Evolutionary conservation across 2,113 vertebrate genomes (phyloP), one percentile per base, ranked within the genome.

Genomic region (Gila orcuttii): DNA sequence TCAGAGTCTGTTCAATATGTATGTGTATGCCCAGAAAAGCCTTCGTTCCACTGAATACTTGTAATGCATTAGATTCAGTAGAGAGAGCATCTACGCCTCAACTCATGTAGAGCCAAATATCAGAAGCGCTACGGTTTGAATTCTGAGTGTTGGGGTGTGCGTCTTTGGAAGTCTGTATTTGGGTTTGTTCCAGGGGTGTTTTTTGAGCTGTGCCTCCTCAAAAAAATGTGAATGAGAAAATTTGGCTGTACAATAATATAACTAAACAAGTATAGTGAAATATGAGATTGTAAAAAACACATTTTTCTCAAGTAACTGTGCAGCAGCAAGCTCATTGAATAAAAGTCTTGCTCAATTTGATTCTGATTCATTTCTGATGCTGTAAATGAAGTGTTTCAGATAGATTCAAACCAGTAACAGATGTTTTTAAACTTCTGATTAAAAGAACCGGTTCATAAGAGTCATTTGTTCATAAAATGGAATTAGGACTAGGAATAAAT

Each of bases 1-100:
- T n/a, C 45, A 36, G 47, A 71, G 45, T 75, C 80, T 82, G 79
- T 82, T 82, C 71, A 42, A 86, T 66, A 77, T 75, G 69, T 82
- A 82, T 86, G 85, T 77, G 68, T 76, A 39, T 66, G 57, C 31
- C 19, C 45, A 60, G 64, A 45, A 55, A 81, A 80, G 74, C 71
- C 47, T 52, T 68, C 50, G 42, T 50, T 75, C 85, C n/a, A 76
- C 85, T n/a, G 39, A 64, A 76, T 76, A 80, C 66, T 62, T 75
- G 85, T 13, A 23, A 86, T 45, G 57, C 69, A 76, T 74, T 62
- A 73, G 81, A 73, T 83, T 73, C 79, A 86, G 50, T 10, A 74
- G 66, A 50, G 42, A 31, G 69, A 82, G 57, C 55, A 76, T 50
- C 68, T 55, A 50, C 17, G 21, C 21, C 21, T 62, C 85, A 66